Conservation (phyloP, 1,140 invertebrate species). For the Temnothorax curvispinosus region DNA sequence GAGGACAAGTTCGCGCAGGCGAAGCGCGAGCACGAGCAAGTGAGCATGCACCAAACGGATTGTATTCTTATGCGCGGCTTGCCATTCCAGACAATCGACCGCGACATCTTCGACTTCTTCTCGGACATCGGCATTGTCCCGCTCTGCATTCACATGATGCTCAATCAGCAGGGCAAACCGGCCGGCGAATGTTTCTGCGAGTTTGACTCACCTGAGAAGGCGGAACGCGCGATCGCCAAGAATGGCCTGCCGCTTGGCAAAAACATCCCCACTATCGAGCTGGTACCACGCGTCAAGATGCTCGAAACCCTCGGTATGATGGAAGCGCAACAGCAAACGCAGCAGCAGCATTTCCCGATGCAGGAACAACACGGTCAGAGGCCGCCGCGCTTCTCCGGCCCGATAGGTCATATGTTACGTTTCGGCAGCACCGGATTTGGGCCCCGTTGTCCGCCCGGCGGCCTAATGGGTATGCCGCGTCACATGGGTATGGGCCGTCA, state of each 20-base stretch:
- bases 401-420: slow-evolving; percentile 77
- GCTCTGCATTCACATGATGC: slow-evolving; percentile 91
- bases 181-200: slow-evolving; percentile 95
- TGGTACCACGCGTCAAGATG: slow-evolving; percentile 89
- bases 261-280: slow-evolving; percentile 88
- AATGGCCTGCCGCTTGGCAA: slow-evolving; percentile 89
- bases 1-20: slow-evolving; percentile 86
- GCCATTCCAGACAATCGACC: slow-evolving; percentile 90
- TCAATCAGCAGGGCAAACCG: slow-evolving; percentile 89
- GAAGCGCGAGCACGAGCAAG: slow-evolving; percentile 84
- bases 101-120: slow-evolving; percentile 93
- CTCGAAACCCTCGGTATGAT: slow-evolving; percentile 81
- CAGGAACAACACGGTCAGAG: slow-evolving; percentile 73
- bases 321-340: slow-evolving; percentile 74
- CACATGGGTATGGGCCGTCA: slow-evolving; percentile 73
- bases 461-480: slow-evolving; percentile 82
- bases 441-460: slow-evolving; percentile 80
- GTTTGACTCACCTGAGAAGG: slow-evolving; percentile 90
- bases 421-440: slow-evolving; percentile 79
- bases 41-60: slow-evolving; percentile 81
- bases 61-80: slow-evolving; percentile 91
- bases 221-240: slow-evolving; percentile 89
- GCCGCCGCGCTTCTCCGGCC: slow-evolving; percentile 77
- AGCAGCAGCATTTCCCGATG: slow-evolving; percentile 73
- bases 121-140: slow-evolving; percentile 91